Evolutionary conservation across 2,797 vertebrate genomes (phyloP), one percentile per base, ranked within the genome.

Genomic region (Dermochelys coriacea): DNA sequence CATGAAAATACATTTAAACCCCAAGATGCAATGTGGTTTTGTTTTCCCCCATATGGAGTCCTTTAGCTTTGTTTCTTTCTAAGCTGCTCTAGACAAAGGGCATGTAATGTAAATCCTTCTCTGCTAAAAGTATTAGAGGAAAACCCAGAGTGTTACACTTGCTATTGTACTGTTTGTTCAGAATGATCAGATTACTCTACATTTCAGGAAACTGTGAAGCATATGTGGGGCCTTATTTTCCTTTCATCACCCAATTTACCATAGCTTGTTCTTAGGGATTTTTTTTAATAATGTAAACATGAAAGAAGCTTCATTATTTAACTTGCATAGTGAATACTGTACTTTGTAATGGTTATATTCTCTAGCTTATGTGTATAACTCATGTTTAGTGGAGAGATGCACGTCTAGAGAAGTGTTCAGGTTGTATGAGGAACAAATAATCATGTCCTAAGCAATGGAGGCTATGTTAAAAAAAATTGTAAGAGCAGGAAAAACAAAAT

Each of bases 261-360:
- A 19, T 7, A 61, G 61, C 61, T 21, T 9, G 18, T 68, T 18
- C n/a, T 68, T n/a, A 68, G n/a, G 57, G 71, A 12, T 4, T 12
- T 5, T 11, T 52, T 55, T 92, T 84, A 61, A 3, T 2, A 41
- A 64, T 8, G 6, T 49, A 80, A 51, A 79, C 8, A 27, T 1
- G 12, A 5, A 2, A 4, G 51, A 83, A 51, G 3, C 10, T 5
- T 31, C 0, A 16, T 15, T 74, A 1, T 52, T 52, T 80, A 55
- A 81, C 68, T 45, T 59, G 45, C 34, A 74, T 80, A 16, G 1
- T 85, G 18, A 18, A 2, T 59, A 80, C 82, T 84, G 47, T 1
- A 64, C 50, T 1, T 4, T 57, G 57, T 86, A 34, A 2, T 59
- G 1, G 18, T 54, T 47, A 1, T 14, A 5, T 0, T 59, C 8